Base-by-base conservation (phyloP, 2,113 vertebrate species). In the Procavia capensis region DNA sequence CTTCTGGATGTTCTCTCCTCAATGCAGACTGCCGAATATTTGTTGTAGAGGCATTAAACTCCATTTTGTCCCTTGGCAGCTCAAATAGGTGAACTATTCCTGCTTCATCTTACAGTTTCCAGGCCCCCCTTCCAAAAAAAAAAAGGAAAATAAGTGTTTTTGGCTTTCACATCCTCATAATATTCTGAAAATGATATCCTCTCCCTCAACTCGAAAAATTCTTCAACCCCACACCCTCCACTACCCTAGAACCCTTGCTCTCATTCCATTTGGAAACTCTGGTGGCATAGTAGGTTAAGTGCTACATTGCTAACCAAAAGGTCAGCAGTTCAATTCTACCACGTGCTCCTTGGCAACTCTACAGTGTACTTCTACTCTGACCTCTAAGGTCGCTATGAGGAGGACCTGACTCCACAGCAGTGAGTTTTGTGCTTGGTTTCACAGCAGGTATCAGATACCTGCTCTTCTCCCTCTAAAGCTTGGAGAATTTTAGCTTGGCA, bases 201-300 rank as follows among this genome's bases (percentile, higher is more conserved):
- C 14, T 57, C 2, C 0, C 24, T 27, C 19, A 1, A 10, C 36
- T 29, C 6, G 59, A 70, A 63, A 61, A 83, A n/a, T 57, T n/a
- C 36, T 83, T 25, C 6, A 83, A 3, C 1, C 10, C 19, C 0
- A 6, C 19, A 9, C 36, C 17, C 11, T 17, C 3, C 7, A 39
- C 1, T 24, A 22, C 25, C 36, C 43, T 36, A 39, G 83, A 87
- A 25, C 13, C 29, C 80, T 57, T 45, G 6, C 22, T 90, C 57
- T 90, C n/a, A 83, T 34, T 59, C 34, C 66, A 72, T 5, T n/a
- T n/a, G n/a, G n/a, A n/a, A n/a, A n/a, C n/a, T n/a, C n/a, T n/a
- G n/a, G n/a, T n/a, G n/a, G n/a, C n/a, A n/a, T n/a, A n/a, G n/a
- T n/a, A n/a, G n/a, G n/a, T n/a, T n/a, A n/a, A n/a, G n/a, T n/a